Base-by-base conservation (phyloP, 2,113 vertebrate species). In the Choloepus hoffmanni region DNA sequence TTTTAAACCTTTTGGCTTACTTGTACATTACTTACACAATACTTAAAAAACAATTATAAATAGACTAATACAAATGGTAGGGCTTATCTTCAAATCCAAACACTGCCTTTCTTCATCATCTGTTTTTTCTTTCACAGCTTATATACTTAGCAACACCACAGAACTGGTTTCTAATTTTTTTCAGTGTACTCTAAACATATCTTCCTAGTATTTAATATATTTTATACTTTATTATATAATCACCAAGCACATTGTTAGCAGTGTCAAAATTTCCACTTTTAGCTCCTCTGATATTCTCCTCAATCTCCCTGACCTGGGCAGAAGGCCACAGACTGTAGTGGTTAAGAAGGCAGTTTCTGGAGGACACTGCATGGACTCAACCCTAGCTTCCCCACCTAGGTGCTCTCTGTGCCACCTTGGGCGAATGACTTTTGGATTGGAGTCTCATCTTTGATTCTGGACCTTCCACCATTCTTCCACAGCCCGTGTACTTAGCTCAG, bases 1-100 rank as follows among this genome's bases (percentile, higher is more conserved):
- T 83, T 92, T 90, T 45, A 79, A 94, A 90, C n/a, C 15, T 81
- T 79, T 24, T 83, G 74, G 26, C 7, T 87, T 76, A 77, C 45
- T 62, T 95, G 70, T 76, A 92, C 10, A 16, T 88, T 78, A 79
- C 18, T 92, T 90, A 78, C 3, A 30, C 3, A 43, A 43, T 40
- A 90, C 15, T 73, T 82, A 33, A 48, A 68, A 83, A 68, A 48
- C 53, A 81, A 78, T 48, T 13, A 90, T 36, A 73, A 73, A 76
- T 65, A 65, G 21, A 89, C 36, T 36, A 70, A 40, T 33, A 26
- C 55, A 86, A 93, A 70, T 28, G 28, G 13, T 30, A 87, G 18
- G 18, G 23, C 60, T 48, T 43, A 43, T 68, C n/a, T 53, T 85
- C 48, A 90, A 48, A 87, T 79, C 58, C 45, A 72, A 86, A 50